Percentiles rank a stretch among this genome's conserved stretches.
Conservation (phyloP, 2,797 vertebrate species). For the Dipus sagitta region DNA sequence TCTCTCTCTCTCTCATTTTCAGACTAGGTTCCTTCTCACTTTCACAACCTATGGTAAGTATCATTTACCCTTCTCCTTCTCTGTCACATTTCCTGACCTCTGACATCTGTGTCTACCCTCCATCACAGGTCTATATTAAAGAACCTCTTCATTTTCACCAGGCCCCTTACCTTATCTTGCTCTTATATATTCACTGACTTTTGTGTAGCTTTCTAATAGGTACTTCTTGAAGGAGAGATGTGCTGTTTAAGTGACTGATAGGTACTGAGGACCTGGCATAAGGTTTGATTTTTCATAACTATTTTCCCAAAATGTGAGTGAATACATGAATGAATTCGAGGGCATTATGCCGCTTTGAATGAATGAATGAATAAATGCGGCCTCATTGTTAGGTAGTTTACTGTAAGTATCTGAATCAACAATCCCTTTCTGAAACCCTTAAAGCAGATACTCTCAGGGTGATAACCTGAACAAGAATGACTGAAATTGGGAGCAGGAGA, state of each 20-base stretch:
- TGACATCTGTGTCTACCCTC: not conserved
- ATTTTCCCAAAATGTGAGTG: not conserved
- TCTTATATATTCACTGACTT: not conserved
- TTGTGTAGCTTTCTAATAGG: not conserved
- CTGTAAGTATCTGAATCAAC: not conserved
- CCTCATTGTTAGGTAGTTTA: not conserved
- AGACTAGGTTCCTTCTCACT: not conserved
- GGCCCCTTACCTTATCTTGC: not conserved
- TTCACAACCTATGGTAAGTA: not conserved
- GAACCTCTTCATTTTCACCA: not conserved
- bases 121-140: not conserved
- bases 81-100: not conserved
- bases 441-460: not conserved
- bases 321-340: not conserved
- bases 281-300: not conserved
- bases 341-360: not conserved
- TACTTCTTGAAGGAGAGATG: not conserved
- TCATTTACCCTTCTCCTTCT: not conserved
- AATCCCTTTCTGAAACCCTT: not conserved
- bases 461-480: not conserved
- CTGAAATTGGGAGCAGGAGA: not conserved
- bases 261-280: not conserved
- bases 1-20: not conserved
- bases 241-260: not conserved
- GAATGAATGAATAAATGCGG: not conserved